phyloP scores from a whole-genome alignment of 1,140 invertebrate genomes.

The Vanessa tameamea region DNA sequence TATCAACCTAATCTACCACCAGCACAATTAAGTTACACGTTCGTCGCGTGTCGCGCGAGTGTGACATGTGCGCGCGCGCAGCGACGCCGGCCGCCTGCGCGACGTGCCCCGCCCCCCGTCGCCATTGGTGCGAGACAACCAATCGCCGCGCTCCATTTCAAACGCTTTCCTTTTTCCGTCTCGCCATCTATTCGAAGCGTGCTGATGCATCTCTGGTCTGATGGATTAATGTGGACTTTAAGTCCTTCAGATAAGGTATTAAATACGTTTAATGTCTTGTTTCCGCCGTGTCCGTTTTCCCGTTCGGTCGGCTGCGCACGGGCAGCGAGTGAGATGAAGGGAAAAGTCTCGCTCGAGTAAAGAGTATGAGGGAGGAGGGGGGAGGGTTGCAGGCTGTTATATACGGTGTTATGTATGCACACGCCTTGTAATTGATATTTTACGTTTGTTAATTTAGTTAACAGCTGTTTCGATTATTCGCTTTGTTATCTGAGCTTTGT shows the following conservation, averaged over 20 bases:
- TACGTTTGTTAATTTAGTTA: slow-evolving; percentile 58
- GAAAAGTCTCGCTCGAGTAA: slow-evolving; percentile 27
- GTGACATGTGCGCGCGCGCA: slow-evolving; percentile 56
- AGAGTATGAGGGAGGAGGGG: background rate
- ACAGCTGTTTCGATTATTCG: slow-evolving; percentile 46
- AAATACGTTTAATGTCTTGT: slow-evolving; percentile 20
- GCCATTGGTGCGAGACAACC: slow-evolving; percentile 70
- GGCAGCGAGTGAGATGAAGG: slow-evolving; percentile 60
- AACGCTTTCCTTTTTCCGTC: slow-evolving; percentile 73
- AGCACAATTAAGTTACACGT: slow-evolving; percentile 41
- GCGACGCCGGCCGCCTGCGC: slow-evolving; percentile 43
- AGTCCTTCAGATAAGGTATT: background rate
- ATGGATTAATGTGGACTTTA: slow-evolving; percentile 42
- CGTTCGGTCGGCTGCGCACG: slow-evolving; percentile 73
- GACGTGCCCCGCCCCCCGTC: slow-evolving; percentile 58
- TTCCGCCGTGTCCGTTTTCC: slow-evolving; percentile 69
- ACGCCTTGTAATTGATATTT: slow-evolving; percentile 65
- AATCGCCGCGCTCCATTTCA: slow-evolving; percentile 76
- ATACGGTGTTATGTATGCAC: slow-evolving; percentile 42
- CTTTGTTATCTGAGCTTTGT: slow-evolving; percentile 26
- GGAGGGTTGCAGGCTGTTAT: slow-evolving; percentile 33
- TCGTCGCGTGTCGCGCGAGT: slow-evolving; percentile 38
- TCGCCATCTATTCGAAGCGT: slow-evolving; percentile 75
- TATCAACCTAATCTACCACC: slow-evolving; percentile 1
- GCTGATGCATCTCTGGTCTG: slow-evolving; percentile 56